phyloP scores from a whole-genome alignment of 2,888 invertebrate species.

The Habrosyne pyritoides region DNA sequence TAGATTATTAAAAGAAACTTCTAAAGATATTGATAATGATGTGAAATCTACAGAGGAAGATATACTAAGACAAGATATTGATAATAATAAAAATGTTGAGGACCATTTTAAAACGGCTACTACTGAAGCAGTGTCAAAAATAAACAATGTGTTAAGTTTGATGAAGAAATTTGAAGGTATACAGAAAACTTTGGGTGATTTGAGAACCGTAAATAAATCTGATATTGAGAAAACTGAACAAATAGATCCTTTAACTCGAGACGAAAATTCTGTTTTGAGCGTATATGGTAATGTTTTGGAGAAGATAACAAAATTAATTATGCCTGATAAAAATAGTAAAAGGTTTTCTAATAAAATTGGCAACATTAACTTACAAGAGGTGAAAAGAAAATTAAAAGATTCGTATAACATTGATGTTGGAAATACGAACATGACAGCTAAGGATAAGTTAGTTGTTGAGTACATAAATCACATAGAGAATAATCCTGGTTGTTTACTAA shows the following conservation, averaged over 20 bases:
- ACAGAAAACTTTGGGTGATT: constrained; percentile 43
- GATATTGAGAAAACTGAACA: constrained; percentile 6
- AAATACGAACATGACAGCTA: constrained; percentile 50
- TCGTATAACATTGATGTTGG: constrained; percentile 47
- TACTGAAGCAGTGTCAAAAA: constrained; percentile 50
- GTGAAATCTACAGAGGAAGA: constrained; percentile 9
- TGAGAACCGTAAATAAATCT: constrained; percentile 32
- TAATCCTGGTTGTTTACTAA: constrained; percentile 56
- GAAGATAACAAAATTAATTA: constrained; percentile 63
- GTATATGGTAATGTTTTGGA: constrained; percentile 61
- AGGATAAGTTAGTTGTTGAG: constrained; percentile 68
- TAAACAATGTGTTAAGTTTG: constrained; percentile 58
- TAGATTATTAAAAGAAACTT: constrained; percentile 22
- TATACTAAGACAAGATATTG: constrained; percentile 13
- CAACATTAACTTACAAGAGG: constrained; percentile 31
- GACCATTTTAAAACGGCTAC: constrained; percentile 24
- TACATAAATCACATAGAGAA: constrained; percentile 61
- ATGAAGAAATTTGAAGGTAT: constrained; percentile 62
- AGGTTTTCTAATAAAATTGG: constrained; percentile 45
- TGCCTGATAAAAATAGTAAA: constrained; percentile 53
- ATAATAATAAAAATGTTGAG: constrained; percentile 13
- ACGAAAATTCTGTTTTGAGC: constrained; percentile 48
- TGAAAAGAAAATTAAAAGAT: constrained; percentile 46
- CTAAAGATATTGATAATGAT: constrained; percentile 11
- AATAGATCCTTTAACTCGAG: constrained; percentile 26